These are phyloP conservation scores for Tadarida brasiliensis DNA, from an alignment of 2,797 vertebrate genomes.

Conservation along the genomic window DNA sequence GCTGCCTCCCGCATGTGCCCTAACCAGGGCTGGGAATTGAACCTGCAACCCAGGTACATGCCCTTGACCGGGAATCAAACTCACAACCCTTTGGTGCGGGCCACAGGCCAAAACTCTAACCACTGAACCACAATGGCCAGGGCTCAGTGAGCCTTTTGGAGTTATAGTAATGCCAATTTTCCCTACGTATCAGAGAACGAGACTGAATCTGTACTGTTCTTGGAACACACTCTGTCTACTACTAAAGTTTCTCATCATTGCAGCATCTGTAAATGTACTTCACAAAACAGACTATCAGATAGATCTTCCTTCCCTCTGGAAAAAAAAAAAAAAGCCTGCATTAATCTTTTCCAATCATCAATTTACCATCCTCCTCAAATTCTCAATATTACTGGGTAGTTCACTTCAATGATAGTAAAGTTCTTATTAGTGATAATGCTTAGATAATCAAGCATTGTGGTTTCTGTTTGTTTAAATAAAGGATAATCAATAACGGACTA, in stretches of 20 bases:
- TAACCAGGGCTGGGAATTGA: too few relatives aligned
- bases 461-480: constrained; percentile 9
- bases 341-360: not conserved
- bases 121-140: too few relatives aligned
- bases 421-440: not conserved
- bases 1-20: too few relatives aligned
- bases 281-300: not conserved
- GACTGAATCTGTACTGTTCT: not conserved
- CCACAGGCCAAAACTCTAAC: too few relatives aligned
- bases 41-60: too few relatives aligned
- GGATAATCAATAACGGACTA: not conserved
- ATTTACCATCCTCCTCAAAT: not conserved
- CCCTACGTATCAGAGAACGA: not conserved
- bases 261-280: not conserved
- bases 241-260: not conserved
- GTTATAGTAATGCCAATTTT: not conserved
- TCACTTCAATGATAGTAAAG: not conserved
- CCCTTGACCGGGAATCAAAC: too few relatives aligned
- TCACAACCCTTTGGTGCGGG: too few relatives aligned
- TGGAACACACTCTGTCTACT: constrained; percentile 40
- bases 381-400: not conserved
- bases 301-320: not conserved
- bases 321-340: not conserved
- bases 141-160: not conserved
- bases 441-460: not conserved